Evolutionary conservation across 1,140 invertebrate genomes (phyloP), one percentile per base, ranked within the genome.

Genomic region (Mylabris phalerata): DNA sequence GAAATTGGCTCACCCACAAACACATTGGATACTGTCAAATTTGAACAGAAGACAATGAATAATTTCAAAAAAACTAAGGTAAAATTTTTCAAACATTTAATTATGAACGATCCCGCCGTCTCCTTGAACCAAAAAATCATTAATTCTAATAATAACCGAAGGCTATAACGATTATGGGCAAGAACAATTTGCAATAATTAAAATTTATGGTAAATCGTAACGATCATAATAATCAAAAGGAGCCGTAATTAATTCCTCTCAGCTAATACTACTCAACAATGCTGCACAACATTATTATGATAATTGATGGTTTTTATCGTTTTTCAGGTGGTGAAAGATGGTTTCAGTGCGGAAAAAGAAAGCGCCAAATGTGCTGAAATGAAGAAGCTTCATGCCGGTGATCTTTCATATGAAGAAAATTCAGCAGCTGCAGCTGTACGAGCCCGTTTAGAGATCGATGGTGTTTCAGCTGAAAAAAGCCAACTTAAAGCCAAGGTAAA

Each of bases 391-490:
- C 87, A 92, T 67, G 79, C 90, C 5, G 87, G 86, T 2, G 89
- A 92, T 66, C 73, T 92, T 44, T 87, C 84, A 39, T 93, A 90
- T 71, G 84, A 89, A 70, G 87, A 89, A 70, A 83, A 85, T 50
- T 82, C 77, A 60, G 75, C 75, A 11, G 69, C 73, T 3, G 79
- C 80, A 6, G 78, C 82, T 7, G 77, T 80, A 80, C 41, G 79
- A 82, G 62, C 79, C 77, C 67, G 86, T 50, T 71, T 90, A 39
- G 87, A 90, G 72, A 74, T 87, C 27, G 87, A 90, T 67, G 88
- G 88, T 11, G 79, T 90, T 51, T 84, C 84, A 1, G 83, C 88
- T 1, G 87, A 90, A 75, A 87, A 90, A 72, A 83, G 83, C 61
- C 79, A 87, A 39, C 81, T 90, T 60, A 77, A 85, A 13, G 80